These are phyloP conservation scores for Coptodon rendalli DNA, from an alignment of 2,113 vertebrate species.

Conservation along the genomic window DNA sequence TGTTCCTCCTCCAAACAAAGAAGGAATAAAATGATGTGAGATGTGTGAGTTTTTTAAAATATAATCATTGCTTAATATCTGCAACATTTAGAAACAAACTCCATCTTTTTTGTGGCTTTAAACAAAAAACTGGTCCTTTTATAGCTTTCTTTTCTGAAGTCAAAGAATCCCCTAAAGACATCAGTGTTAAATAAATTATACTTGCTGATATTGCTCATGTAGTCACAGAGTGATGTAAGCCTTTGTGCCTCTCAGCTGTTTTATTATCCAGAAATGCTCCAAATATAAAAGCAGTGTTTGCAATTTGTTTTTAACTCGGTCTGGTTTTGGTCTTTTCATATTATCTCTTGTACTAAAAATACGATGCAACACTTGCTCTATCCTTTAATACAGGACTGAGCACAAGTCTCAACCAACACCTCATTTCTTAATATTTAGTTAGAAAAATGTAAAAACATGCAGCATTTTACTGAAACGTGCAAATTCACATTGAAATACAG, in stretches of 20 bases:
- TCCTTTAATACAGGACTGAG: background rate
- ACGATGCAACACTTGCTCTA: background rate
- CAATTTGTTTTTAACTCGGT: background rate
- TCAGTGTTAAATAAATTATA: background rate
- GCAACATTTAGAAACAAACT: background rate
- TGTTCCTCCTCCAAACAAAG: background rate
- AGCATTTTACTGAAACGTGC: background rate
- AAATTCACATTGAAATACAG: background rate
- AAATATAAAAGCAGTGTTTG: background rate
- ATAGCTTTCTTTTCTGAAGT: background rate
- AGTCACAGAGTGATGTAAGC: background rate
- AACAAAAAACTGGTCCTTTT: background rate
- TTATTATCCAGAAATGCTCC: background rate
- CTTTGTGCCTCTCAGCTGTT: background rate
- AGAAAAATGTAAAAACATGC: background rate
- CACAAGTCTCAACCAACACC: rapidly evolving
- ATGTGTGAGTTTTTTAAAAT: background rate
- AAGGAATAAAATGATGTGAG: background rate
- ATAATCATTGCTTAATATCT: background rate
- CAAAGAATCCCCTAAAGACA: background rate
- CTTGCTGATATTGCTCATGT: background rate
- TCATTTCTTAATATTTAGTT: background rate
- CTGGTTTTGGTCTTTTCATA: background rate
- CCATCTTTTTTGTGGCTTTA: background rate
- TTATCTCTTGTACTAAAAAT: background rate